A percentile compares a stretch with the other conserved stretches of the same genome.
Evolutionary conservation across 2,113 vertebrate genomes (phyloP).

Genomic region (Amazona guildingii): DNA sequence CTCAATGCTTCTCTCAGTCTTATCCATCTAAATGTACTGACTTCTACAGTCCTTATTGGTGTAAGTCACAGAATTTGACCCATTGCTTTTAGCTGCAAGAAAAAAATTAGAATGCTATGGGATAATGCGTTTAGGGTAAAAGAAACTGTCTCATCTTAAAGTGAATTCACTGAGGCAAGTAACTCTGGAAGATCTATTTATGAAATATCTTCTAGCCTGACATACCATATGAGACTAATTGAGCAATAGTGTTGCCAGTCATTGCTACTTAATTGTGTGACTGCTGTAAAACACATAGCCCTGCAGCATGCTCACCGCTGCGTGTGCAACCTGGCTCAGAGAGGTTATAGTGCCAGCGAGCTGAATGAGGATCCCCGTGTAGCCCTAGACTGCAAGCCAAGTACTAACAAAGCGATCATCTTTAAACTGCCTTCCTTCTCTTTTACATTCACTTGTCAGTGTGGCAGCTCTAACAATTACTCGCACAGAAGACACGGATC

Average conservation of each 20-base stretch:
- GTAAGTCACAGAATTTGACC: conserved; percentile 21
- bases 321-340: not conserved
- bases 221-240: conserved; percentile 23
- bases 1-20: conserved; percentile 12
- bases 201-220: conserved; percentile 14
- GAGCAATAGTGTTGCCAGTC: conserved; percentile 30
- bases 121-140: not conserved
- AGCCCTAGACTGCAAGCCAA: not conserved
- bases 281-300: not conserved
- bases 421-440: not conserved
- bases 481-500: not conserved
- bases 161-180: not conserved
- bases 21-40: conserved; percentile 26
- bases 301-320: rapidly evolving
- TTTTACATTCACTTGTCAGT: not conserved
- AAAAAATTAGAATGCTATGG: not conserved
- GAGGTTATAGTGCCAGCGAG: not conserved
- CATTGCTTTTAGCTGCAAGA: not conserved
- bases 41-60: not conserved
- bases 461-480: not conserved
- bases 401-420: not conserved
- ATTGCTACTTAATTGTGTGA: conserved; percentile 7
- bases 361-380: not conserved
- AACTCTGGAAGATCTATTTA: conserved; percentile 6
- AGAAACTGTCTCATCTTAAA: not conserved